phyloP scores from a whole-genome alignment of 2,888 invertebrate genomes.

The Marasmarcha lunaedactyla region DNA sequence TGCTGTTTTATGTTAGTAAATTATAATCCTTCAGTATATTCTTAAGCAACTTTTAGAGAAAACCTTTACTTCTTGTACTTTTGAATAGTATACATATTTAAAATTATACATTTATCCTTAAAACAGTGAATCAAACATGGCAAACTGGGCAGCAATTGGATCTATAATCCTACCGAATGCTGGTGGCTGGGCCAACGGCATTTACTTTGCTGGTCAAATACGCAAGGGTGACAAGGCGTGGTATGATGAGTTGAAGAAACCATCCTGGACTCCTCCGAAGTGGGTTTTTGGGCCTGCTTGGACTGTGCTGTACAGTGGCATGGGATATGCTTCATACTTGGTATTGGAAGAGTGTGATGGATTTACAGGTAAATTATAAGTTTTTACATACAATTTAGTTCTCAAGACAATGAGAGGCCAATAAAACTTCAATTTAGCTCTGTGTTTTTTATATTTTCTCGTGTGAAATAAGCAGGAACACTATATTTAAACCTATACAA shows the following conservation, averaged over 20 bases:
- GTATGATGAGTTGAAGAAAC: slow-evolving; percentile 66
- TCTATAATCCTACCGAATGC: slow-evolving; percentile 63
- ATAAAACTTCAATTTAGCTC: background rate
- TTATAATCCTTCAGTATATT: too few species aligned
- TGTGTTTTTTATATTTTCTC: background rate
- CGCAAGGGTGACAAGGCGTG: slow-evolving; percentile 45
- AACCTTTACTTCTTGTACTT: too few species aligned
- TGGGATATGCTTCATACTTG: slow-evolving; percentile 89
- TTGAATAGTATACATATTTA: too few species aligned
- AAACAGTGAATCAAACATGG: slow-evolving; percentile 33
- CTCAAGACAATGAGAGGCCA: background rate
- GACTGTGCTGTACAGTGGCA: slow-evolving; percentile 81
- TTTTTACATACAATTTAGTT: background rate
- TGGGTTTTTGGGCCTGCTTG: slow-evolving; percentile 85
- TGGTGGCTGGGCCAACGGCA: slow-evolving; percentile 77
- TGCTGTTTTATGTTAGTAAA: too few species aligned
- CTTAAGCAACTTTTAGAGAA: too few species aligned
- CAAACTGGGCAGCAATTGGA: slow-evolving; percentile 40
- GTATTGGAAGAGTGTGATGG: slow-evolving; percentile 84
- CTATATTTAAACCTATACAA: too few species aligned
- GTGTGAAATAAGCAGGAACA: too few species aligned
- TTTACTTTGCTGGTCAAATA: slow-evolving; percentile 74
- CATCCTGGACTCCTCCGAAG: slow-evolving; percentile 83
- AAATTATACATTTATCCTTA: background rate
- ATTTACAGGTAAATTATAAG: slow-evolving; percentile 63